These are phyloP conservation scores for Scaptomyza tumidula DNA, from an alignment of 2,888 invertebrate species.

Conservation along the genomic window DNA sequence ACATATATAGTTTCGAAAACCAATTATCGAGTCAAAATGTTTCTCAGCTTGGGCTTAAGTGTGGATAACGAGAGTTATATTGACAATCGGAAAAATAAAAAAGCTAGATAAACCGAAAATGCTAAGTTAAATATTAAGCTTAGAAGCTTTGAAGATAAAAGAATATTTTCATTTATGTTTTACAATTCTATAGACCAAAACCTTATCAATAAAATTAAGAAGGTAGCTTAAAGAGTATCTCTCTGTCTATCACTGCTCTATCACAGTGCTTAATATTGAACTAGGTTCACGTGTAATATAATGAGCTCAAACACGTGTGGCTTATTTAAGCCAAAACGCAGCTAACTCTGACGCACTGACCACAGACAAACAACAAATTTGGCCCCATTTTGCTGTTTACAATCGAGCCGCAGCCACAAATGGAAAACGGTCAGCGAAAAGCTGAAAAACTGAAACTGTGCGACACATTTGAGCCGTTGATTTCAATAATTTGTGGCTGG, in stretches of 20 bases:
- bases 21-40: too few relatives aligned
- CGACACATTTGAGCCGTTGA: slow-evolving; percentile 66
- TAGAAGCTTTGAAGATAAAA: too few relatives aligned
- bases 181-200: too few relatives aligned
- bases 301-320: slow-evolving; percentile 12
- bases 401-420: neutral
- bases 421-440: slow-evolving; percentile 4
- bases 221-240: neutral
- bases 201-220: too few relatives aligned
- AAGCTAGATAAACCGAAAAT: too few relatives aligned
- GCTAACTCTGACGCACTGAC: slow-evolving; percentile 29
- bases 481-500: slow-evolving; percentile 67
- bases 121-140: too few relatives aligned
- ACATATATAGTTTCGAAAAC: neutral
- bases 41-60: too few relatives aligned
- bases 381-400: slow-evolving; percentile 21
- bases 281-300: slow-evolving; percentile 17
- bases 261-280: neutral
- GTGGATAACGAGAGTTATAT: too few relatives aligned
- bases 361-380: slow-evolving; percentile 29
- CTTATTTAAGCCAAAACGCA: slow-evolving; percentile 18
- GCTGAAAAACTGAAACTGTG: slow-evolving; percentile 27
- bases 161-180: too few relatives aligned
- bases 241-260: neutral
- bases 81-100: too few relatives aligned